A percentile compares a stretch with the other conserved stretches of the same genome.
phyloP scores from a whole-genome alignment of 92 coral and sea anemone species.

The Galaxea fascicularis region DNA sequence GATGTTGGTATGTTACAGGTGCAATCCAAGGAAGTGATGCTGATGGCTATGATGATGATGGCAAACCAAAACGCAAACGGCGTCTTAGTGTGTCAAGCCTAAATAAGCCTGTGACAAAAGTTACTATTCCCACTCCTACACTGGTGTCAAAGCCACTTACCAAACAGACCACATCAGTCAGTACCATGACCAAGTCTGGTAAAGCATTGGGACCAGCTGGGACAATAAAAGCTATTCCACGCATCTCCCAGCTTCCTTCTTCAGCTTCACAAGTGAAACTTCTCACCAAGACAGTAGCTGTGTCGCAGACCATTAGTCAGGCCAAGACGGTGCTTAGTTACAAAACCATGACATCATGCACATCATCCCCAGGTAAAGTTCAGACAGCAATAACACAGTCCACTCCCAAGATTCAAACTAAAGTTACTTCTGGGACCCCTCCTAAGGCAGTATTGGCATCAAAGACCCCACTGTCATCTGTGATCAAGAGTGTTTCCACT shows the following conservation, averaged over 20 bases:
- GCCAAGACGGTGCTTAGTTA: constrained; percentile 85
- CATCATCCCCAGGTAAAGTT: constrained; percentile 79
- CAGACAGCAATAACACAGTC: constrained; percentile 84
- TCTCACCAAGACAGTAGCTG: constrained; percentile 86
- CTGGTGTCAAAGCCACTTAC: constrained; percentile 68
- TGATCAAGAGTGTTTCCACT: constrained; percentile 33
- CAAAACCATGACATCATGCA: constrained; percentile 76
- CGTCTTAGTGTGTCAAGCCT: constrained; percentile 76
- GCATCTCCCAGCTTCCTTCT: constrained; percentile 69
- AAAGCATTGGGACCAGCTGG: constrained; percentile 71
- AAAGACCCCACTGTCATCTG: constrained; percentile 69
- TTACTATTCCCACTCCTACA: constrained; percentile 73
- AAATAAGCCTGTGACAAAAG: constrained; percentile 78
- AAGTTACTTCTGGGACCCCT: constrained; percentile 64
- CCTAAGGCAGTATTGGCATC: constrained; percentile 80
- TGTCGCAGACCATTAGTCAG: constrained; percentile 80
- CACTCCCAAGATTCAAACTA: constrained; percentile 75
- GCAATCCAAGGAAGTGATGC: constrained; percentile 64
- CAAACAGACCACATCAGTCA: constrained; percentile 78
- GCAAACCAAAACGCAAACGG: constrained; percentile 76
- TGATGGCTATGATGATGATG: constrained; percentile 80
- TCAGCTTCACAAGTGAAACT: constrained; percentile 90
- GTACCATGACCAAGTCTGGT: constrained; percentile 91
- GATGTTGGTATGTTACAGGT: neutral
- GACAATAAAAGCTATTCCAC: constrained; percentile 65